Evolutionary conservation across 2,797 vertebrate species (phyloP), one percentile per base, ranked within the genome.

Genomic region (Australoheros facetus): DNA sequence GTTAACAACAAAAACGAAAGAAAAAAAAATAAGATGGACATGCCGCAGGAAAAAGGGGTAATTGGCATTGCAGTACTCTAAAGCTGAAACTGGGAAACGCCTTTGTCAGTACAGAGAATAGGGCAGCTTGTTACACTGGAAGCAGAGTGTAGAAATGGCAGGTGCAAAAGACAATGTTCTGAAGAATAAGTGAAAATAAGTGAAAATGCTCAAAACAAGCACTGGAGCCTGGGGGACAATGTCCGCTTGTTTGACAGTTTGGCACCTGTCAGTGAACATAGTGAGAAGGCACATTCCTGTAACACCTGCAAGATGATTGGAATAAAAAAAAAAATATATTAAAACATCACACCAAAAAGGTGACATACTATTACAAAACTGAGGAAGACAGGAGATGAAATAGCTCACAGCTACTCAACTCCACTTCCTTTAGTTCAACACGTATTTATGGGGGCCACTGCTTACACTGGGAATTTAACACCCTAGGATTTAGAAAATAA

Each of bases 101-200:
- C 62, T 80, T 70, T 77, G 86, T 90, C 89, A 89, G 91, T 78
- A 79, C 64, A 55, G 30, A 48, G 73, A 73, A 42, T 85, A 84
- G 77, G 81, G 82, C 78, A 71, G 79, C 82, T 80, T 86, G 81
- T 91, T 86, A 85, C 83, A 79, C 70, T 51, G 73, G 62, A 80
- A 88, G 82, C 73, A 53, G 77, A 26, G 14, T 57, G 1, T 69
- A 4, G 21, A 80, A 88, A 81, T 87, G 82, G 84, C 87, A 87
- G 85, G 11, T 80, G 82, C 82, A 90, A 82, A 87, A 86, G 79
- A 71, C 64, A 26, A 81, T 75, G 83, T 85, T 85, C 42, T 80
- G 72, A 79, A 39, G 54, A 81, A 74, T 79, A 79, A 87, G 78
- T 78, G 73, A 75, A 70, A 81, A 87, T 56, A 71, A 87, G 80